Evolutionary conservation across 92 coral and sea anemone species (phyloP).

Genomic region (Parazoanthus darwini): DNA sequence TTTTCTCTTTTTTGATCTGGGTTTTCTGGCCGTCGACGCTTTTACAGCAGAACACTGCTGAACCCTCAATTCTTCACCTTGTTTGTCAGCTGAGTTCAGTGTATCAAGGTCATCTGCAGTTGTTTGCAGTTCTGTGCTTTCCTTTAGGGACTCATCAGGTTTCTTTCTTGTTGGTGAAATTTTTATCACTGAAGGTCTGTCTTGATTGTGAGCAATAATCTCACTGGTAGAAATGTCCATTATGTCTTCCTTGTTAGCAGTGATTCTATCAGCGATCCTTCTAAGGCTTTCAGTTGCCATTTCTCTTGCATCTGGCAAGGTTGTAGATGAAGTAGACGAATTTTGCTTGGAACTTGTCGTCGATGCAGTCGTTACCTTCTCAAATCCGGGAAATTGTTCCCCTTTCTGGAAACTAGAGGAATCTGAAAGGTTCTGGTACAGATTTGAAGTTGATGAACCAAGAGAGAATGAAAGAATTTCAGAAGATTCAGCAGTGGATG

Average conservation of each 20-base stretch:
- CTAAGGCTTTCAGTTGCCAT: constrained; percentile 37
- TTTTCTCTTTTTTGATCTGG: constrained; percentile 40
- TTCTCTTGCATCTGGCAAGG: constrained; percentile 1
- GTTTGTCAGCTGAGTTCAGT: not conserved
- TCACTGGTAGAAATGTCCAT: constrained; percentile 23
- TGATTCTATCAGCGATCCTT: constrained; percentile 18
- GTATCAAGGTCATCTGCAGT: constrained; percentile 13
- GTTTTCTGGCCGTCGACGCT: not conserved
- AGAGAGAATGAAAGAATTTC: constrained; percentile 11
- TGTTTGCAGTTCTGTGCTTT: not conserved
- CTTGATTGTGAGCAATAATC: constrained; percentile 42
- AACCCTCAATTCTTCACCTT: not conserved
- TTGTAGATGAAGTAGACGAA: not conserved
- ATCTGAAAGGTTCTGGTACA: constrained; percentile 1
- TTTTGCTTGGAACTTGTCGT: not conserved
- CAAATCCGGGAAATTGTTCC: not conserved
- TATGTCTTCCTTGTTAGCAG: not conserved
- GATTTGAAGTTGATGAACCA: constrained; percentile 22
- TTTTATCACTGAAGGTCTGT: constrained; percentile 41
- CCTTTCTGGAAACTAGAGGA: not conserved
- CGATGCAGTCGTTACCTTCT: not conserved
- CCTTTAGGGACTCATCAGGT: not conserved
- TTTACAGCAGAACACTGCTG: not conserved
- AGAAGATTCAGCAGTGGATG: not conserved
- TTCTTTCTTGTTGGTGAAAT: constrained; percentile 35